A percentile compares a stretch with the other conserved stretches of the same genome.
Evolutionary conservation across 2,113 vertebrate genomes (phyloP).

Genomic region (Empidonax alnorum): DNA sequence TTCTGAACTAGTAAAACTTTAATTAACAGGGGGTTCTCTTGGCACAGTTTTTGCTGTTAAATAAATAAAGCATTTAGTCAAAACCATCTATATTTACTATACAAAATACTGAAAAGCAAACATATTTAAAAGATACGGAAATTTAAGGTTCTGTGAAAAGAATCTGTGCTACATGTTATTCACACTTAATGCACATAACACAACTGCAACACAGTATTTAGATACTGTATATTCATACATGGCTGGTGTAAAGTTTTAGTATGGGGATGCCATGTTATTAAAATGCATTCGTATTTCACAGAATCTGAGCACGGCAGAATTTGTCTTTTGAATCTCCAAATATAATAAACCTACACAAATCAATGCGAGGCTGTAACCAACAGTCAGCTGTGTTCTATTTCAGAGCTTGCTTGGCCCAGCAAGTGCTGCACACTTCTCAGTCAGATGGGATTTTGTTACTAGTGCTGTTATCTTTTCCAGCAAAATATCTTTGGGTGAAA

Average conservation of each 20-base stretch:
- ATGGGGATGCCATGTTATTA: slow-evolving; percentile 59
- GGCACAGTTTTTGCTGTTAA: slow-evolving; percentile 85
- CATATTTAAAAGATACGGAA: slow-evolving; percentile 51
- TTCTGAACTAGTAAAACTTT: slow-evolving; percentile 54
- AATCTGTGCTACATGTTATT: slow-evolving; percentile 70
- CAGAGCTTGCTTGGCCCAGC: neutral
- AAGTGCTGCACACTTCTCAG: neutral
- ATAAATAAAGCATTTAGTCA: slow-evolving; percentile 85
- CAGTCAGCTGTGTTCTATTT: neutral
- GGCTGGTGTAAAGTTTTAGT: slow-evolving; percentile 24
- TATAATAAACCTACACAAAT: neutral
- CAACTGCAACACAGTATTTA: slow-evolving; percentile 57
- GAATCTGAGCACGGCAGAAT: slow-evolving; percentile 5
- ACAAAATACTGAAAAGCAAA: slow-evolving; percentile 69
- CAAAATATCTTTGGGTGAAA: neutral
- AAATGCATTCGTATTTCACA: slow-evolving; percentile 5
- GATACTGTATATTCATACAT: slow-evolving; percentile 43
- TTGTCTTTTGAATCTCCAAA: neutral
- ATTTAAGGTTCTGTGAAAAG: slow-evolving; percentile 60
- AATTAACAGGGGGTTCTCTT: slow-evolving; percentile 74
- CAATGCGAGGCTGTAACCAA: neutral
- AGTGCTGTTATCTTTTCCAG: slow-evolving; percentile 5
- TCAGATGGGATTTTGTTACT: neutral
- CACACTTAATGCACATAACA: slow-evolving; percentile 63
- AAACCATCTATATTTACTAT: slow-evolving; percentile 82